Percentiles rank a stretch among this genome's conserved stretches.
Conservation (phyloP, 2,888 invertebrate genomes). For the Pandemis heparana region DNA sequence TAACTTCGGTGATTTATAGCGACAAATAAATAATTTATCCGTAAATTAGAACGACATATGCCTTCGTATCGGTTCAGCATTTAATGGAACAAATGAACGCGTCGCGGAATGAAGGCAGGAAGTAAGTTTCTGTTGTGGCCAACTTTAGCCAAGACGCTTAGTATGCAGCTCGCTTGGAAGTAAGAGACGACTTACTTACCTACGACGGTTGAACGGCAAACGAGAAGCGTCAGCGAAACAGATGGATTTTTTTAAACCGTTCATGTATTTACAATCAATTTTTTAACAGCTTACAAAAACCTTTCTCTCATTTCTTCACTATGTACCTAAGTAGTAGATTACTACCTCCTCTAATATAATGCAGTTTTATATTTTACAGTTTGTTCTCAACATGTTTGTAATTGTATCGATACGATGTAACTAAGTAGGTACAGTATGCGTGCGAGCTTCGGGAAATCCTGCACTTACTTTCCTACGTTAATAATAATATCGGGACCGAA, state of each 20-base stretch:
- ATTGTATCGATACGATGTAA: too few species aligned
- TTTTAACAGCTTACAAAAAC: too few species aligned
- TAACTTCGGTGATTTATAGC: conserved; percentile 40
- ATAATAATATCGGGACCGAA: too few species aligned
- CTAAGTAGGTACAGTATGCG: too few species aligned
- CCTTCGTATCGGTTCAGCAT: conserved; percentile 30
- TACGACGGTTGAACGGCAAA: conserved; percentile 25
- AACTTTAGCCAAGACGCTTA: conserved; percentile 62
- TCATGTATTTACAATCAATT: background rate
- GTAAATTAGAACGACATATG: conserved; percentile 35
- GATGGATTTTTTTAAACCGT: background rate
- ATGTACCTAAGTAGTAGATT: too few species aligned
- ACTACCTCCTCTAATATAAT: too few species aligned
- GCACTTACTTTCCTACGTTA: too few species aligned
- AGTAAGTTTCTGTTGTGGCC: conserved; percentile 58
- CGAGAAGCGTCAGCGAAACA: conserved; percentile 15
- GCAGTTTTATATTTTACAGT: too few species aligned
- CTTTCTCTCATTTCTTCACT: too few species aligned
- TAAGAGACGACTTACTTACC: conserved; percentile 55
- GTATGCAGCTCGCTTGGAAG: conserved; percentile 60
- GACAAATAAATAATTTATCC: conserved; percentile 39
- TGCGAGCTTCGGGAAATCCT: too few species aligned
- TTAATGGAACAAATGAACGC: conserved; percentile 64
- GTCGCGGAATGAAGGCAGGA: conserved; percentile 58
- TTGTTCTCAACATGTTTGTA: too few species aligned